These are phyloP conservation scores for Erythrocebus patas DNA, from an alignment of 2,113 vertebrate species.

Conservation along the genomic window DNA sequence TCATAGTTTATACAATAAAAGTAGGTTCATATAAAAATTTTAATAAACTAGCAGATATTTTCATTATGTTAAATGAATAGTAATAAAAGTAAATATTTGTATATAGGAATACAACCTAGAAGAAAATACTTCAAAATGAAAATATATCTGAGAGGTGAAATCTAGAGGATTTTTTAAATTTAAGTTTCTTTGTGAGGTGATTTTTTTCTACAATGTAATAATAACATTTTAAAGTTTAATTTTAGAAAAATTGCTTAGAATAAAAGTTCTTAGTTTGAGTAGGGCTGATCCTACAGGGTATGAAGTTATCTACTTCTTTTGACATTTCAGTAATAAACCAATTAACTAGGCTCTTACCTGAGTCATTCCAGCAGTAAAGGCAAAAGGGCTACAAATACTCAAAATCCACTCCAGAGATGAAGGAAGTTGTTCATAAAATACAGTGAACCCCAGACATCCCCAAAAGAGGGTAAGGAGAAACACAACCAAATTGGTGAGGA, in stretches of 20 bases:
- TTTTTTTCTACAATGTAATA: neutral
- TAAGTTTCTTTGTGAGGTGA: neutral
- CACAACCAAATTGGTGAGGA: conserved; percentile 84
- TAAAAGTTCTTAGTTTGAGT: neutral
- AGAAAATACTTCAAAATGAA: neutral
- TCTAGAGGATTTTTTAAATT: neutral
- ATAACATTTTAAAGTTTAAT: neutral
- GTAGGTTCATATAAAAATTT: neutral
- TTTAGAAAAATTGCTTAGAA: neutral
- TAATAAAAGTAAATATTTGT: neutral
- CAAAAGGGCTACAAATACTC: conserved; percentile 90
- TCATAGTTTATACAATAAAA: neutral
- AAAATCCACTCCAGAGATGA: conserved; percentile 87
- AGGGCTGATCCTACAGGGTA: neutral
- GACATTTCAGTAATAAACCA: neutral
- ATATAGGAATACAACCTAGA: neutral
- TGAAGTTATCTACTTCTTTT: neutral
- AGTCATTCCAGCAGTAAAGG: conserved; percentile 89
- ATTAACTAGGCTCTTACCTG: conserved; percentile 82
- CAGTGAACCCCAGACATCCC: conserved; percentile 87
- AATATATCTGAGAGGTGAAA: neutral
- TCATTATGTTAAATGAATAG: neutral
- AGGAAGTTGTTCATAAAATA: conserved; percentile 87
- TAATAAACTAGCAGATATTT: neutral
- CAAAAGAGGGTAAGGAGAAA: conserved; percentile 90